Base-by-base conservation (phyloP, 2,113 vertebrate genomes). In the Poeciliopsis occidentalis region DNA sequence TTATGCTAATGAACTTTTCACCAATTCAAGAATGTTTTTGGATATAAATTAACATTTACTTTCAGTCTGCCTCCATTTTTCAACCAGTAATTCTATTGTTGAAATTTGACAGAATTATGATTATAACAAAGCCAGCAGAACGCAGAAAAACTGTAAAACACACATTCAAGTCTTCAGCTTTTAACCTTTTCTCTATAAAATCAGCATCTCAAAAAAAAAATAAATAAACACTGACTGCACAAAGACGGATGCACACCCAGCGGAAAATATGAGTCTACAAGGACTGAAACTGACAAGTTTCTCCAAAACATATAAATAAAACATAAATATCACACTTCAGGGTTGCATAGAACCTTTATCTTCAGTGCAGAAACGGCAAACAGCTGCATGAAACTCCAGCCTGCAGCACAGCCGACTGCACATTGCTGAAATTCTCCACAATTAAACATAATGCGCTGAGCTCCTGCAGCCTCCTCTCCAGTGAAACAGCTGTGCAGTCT, bases 401-500 rank as follows among this genome's bases (percentile, higher is more conserved):
- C 44, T 47, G 15, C 44, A 47, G 17, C 44, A 5, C 51, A 57
- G 10, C 51, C 24, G 51, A 57, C 22, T n/a, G 51, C 51, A 57
- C 51, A 57, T n/a, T 57, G 51, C 51, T 57, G 51, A 57, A 57
- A 57, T 57, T 24, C 51, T 10, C 51, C 51, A 24, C 51, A n/a
- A n/a, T 57, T 57, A 57, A n/a, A 57, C 22, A 57, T 57, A 57
- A 57, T n/a, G 51, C 11, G 24, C 8, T 57, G 72, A 62, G 82
- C 70, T 11, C 72, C 71, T 3, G 69, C 82, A n/a, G 44, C 54
- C 51, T 26, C 60, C 60, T 63, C 70, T 22, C 19, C 5, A 69
- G 60, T 64, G 4, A 69, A 61, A 69, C 86, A 81, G 79, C 73
- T 73, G 76, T 44, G 72, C 63, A 68, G 57, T 31, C 37, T 34